Base-by-base conservation (phyloP, 2,113 vertebrate genomes). In the Cricetomys ansorgei region DNA sequence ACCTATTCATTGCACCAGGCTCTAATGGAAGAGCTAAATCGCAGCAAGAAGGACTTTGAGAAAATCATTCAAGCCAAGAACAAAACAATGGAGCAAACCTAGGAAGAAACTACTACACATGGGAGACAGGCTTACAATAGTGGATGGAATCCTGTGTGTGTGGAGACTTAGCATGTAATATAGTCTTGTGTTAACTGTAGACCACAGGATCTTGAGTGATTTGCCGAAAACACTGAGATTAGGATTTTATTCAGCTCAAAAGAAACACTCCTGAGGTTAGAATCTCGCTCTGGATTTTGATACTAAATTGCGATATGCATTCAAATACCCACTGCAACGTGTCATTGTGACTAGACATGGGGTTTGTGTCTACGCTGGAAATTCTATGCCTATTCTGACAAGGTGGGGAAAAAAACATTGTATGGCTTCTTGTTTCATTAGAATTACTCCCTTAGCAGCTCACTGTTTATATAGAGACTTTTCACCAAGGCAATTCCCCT, bases 61-160 rank as follows among this genome's bases (percentile, higher is more conserved):
- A 99, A 99, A 92, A 99, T 99, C 85, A 99, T 99, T 95, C 98
- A 98, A 97, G 99, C 99, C 93, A 99, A 99, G 98, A 99, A 99
- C 97, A 99, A 98, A 97, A 99, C 99, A 94, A 96, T 99, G 91
- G 99, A 99, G 97, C 98, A 99, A 97, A 99, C 99, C 45, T 99
- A 99, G 99, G 99, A n/a, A n/a, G n/a, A n/a, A n/a, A n/a, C n/a
- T n/a, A n/a, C n/a, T 57, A n/a, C 67, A 0, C 5, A 25, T 27
- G 23, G 1, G 1, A 48, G 25, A 40, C 21, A 59, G 31, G 79
- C 6, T 6, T 48, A 17, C 12, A 34, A 64, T 53, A 10, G 55
- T 29, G 16, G 3, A 34, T 59, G 10, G 62, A 81, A 55, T 59
- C 3, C 15, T 34, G 12, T n/a, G 17, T 83, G 40, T n/a, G 15